Evolutionary conservation across 2,113 vertebrate genomes (phyloP).

Genomic region (Parus major): DNA sequence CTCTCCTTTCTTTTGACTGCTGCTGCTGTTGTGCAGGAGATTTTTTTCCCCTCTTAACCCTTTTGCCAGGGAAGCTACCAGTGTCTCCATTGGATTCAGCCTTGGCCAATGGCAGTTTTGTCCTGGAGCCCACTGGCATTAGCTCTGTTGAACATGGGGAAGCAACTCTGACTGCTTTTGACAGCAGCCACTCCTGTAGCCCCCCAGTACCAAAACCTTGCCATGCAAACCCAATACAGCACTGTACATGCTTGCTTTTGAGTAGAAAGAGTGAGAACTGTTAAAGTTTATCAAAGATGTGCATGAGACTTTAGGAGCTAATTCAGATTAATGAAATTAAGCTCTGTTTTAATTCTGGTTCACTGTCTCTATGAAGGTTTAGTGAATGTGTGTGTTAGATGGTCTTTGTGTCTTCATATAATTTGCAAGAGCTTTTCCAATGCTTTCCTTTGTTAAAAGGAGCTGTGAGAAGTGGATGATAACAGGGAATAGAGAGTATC

Average conservation of each 20-base stretch:
- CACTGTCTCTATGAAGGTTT: not conserved
- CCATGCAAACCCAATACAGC: not conserved
- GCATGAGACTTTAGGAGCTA: not conserved
- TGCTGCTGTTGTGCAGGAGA: not conserved
- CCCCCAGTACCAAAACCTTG: not conserved
- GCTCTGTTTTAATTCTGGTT: not conserved
- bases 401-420: not conserved
- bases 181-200: not conserved
- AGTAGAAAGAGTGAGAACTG: not conserved
- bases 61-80: not conserved
- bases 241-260: not conserved
- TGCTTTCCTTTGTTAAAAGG: not conserved
- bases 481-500: not conserved
- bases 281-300: not conserved
- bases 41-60: not conserved
- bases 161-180: not conserved
- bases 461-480: not conserved
- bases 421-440: not conserved
- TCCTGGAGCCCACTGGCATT: not conserved
- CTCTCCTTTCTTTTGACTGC: not conserved
- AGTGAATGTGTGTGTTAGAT: not conserved
- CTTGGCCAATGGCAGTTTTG: not conserved
- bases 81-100: not conserved
- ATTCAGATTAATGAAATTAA: not conserved
- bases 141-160: not conserved